Conservation (phyloP, 1,140 invertebrate genomes). For the Zeugodacus cucurbitae region DNA sequence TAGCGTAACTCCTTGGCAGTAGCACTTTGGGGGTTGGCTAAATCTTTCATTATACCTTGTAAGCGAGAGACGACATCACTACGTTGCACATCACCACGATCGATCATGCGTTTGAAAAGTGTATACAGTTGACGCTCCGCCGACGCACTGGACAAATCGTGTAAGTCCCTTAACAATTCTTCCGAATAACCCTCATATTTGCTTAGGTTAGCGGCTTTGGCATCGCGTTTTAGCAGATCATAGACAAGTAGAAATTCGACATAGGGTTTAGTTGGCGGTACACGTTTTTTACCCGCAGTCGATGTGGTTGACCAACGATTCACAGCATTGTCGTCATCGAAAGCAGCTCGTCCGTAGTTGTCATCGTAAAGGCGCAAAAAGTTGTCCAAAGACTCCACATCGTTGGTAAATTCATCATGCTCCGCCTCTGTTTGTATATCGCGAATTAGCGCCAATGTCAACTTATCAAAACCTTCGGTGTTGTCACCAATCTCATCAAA, state of each 20-base stretch:
- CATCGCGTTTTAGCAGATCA: constrained; percentile 64
- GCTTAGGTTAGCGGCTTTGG: constrained; percentile 61
- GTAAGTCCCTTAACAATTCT: constrained; percentile 56
- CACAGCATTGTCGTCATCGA: constrained; percentile 59
- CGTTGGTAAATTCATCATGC: constrained; percentile 59
- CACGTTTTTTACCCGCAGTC: constrained; percentile 63
- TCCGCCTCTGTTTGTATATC: constrained; percentile 58
- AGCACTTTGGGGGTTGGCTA: constrained; percentile 58
- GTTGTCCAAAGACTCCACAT: constrained; percentile 63
- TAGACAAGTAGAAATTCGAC: constrained; percentile 64
- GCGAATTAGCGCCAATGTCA: constrained; percentile 57
- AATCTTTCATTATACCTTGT: constrained; percentile 60
- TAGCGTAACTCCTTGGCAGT: constrained; percentile 56
- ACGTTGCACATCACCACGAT: constrained; percentile 59
- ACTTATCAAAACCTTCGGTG: constrained; percentile 53
- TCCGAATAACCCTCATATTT: constrained; percentile 64
- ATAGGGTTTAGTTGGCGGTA: constrained; percentile 64
- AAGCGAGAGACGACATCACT: constrained; percentile 61
- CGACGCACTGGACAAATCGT: constrained; percentile 55
- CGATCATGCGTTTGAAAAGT: constrained; percentile 59
- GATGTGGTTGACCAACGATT: constrained; percentile 59
- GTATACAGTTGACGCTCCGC: constrained; percentile 58
- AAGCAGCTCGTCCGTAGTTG: constrained; percentile 59
- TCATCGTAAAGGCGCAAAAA: constrained; percentile 64
- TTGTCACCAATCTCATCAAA: constrained; percentile 57